Percentiles rank a stretch among this genome's conserved stretches.
Conservation (phyloP, 2,113 vertebrate genomes). For the Raphicerus campestris region DNA sequence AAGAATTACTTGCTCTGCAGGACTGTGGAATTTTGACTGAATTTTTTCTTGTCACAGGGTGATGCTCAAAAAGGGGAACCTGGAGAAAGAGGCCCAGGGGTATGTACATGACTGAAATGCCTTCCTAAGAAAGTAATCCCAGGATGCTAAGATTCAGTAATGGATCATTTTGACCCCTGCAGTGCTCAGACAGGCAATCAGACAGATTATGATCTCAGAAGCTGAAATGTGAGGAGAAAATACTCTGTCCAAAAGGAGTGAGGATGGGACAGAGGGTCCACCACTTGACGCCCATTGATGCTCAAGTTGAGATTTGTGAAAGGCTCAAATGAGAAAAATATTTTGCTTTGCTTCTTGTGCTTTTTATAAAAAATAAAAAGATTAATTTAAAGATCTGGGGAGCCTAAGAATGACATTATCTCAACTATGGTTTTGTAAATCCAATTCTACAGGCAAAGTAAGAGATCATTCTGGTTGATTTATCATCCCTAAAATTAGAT, state of each 20-base stretch:
- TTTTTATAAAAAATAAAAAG: background rate
- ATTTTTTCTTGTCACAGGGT: conserved; percentile 80
- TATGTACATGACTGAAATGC: conserved; percentile 64
- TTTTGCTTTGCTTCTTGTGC: background rate
- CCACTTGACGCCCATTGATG: background rate
- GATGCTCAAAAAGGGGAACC: conserved; percentile 82
- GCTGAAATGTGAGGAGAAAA: background rate
- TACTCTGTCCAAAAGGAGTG: background rate
- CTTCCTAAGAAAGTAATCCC: background rate
- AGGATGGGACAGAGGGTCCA: background rate
- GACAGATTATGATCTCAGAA: background rate
- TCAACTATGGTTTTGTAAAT: conserved; percentile 3
- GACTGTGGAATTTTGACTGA: conserved; percentile 5
- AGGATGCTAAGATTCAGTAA: background rate
- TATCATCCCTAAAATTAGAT: background rate
- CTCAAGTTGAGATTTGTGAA: background rate
- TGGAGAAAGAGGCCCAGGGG: conserved; percentile 84
- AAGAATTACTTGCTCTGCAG: background rate
- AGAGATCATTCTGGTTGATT: background rate
- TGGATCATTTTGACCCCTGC: background rate
- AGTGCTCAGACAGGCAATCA: background rate
- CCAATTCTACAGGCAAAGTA: background rate
- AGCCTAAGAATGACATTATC: background rate
- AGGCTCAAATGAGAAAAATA: background rate
- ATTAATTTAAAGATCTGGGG: background rate